phyloP scores from a whole-genome alignment of 2,888 invertebrate genomes.

The Beris morrisii region DNA sequence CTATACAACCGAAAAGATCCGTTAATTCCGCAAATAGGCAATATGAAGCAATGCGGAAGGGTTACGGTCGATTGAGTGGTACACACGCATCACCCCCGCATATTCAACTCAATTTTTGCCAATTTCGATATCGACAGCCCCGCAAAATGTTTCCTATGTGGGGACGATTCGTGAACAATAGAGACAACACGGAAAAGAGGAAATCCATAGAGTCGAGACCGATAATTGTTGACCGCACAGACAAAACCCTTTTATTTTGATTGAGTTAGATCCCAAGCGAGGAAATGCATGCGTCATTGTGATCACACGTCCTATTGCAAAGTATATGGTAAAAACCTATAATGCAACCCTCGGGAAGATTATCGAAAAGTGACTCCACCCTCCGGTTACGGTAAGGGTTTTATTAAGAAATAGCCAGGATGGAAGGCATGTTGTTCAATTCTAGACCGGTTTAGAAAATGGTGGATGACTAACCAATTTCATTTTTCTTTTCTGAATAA shows the following conservation, averaged over 20 bases:
- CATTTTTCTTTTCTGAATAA: too few relatives aligned
- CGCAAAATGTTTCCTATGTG: conserved; percentile 10
- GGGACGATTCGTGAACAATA: background rate
- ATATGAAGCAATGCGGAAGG: conserved; percentile 45
- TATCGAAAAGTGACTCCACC: conserved; percentile 24
- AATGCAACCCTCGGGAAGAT: conserved; percentile 19
- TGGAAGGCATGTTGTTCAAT: background rate
- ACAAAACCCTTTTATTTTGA: conserved; percentile 8
- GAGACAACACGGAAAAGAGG: background rate
- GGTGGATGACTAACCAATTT: too few relatives aligned
- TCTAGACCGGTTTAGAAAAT: background rate
- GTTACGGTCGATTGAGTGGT: conserved; percentile 40
- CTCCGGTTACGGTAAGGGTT: background rate
- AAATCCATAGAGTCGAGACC: background rate
- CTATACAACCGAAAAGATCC: conserved; percentile 13
- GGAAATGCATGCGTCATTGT: background rate
- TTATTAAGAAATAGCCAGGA: background rate
- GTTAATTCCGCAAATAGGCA: conserved; percentile 29
- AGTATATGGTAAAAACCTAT: background rate
- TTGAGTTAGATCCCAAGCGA: background rate
- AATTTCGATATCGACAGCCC: conserved; percentile 5
- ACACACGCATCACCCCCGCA: conserved; percentile 34
- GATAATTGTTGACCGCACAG: conserved; percentile 7
- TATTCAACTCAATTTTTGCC: conserved; percentile 14
- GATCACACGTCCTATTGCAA: background rate